Evolutionary conservation across 2,113 vertebrate species (phyloP), one percentile per base, ranked within the genome.

Genomic region (Lipotes vexillifer): DNA sequence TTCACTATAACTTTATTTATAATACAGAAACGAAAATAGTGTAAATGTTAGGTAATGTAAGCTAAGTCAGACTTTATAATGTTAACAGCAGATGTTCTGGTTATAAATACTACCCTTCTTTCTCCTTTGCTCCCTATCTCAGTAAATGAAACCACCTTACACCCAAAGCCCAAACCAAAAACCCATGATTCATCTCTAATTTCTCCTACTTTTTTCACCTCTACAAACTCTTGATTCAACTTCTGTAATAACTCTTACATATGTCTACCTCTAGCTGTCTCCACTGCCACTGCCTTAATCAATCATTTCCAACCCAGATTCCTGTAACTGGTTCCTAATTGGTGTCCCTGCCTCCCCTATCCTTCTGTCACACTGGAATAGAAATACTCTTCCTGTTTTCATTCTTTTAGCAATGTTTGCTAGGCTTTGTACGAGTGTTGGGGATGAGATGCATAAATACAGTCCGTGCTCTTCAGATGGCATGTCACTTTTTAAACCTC

Each of bases 1-100:
- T 65, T 88, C 46, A 82, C 72, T 86, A 27, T 92, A 81, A 87
- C 20, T 81, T 81, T 92, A 49, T 57, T 95, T 95, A 57, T 92
- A 88, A 88, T 59, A 38, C 46, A 72, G 88, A 72, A 74, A 68
- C 23, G 75, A 75, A 92, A 88, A 74, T 66, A 75, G 68, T 14
- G 59, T 83, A 96, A 74, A 68, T 93, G 59, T 66, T 92, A 68
- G 57, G 90, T 82, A 57, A 82, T 74, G 5, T 74, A 74, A 82
- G 31, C 57, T 74, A 88, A 82, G 57, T 82, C 75, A 72, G 31
- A 74, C 38, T 82, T 87, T 68, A 36, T 74, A 71, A 91, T 80
- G 23, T 71, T 66, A 83, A 88, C 49, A 92, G 44, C 29, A 88
- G 33, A 68, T 93, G 25, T 93, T 88, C 69, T 75, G 31, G 8